Conservation (phyloP, 2,888 invertebrate genomes). For the Sipha maydis region DNA sequence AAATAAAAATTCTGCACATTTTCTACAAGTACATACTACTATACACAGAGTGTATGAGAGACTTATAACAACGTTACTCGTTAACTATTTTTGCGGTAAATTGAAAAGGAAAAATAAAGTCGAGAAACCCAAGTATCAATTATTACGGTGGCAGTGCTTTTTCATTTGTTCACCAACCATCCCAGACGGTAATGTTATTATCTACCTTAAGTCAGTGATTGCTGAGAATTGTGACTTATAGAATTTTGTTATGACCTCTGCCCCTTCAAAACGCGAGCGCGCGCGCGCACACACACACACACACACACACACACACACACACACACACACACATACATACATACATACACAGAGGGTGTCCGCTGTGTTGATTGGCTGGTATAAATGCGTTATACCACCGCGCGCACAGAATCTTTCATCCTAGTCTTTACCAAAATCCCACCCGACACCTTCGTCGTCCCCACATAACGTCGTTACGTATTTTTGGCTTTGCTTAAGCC, state of each 20-base stretch:
- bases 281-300: slow-evolving; percentile 8
- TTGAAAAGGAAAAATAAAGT: slow-evolving; percentile 52
- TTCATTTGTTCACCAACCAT: slow-evolving; percentile 52
- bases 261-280: neutral
- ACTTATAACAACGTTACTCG: slow-evolving; percentile 16
- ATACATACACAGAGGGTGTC: slow-evolving; percentile 12
- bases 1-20: neutral
- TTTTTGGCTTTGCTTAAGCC: slow-evolving; percentile 55
- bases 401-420: neutral
- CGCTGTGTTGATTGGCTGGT: slow-evolving; percentile 47
- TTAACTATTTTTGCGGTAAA: slow-evolving; percentile 44
- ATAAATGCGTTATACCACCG: slow-evolving; percentile 47
- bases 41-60: no score
- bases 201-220: slow-evolving; percentile 49
- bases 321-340: neutral
- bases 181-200: slow-evolving; percentile 54
- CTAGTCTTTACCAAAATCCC: neutral
- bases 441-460: neutral
- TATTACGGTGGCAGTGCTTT: slow-evolving; percentile 54
- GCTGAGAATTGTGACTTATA: slow-evolving; percentile 49
- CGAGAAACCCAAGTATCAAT: slow-evolving; percentile 46
- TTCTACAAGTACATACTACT: no score
- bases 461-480: slow-evolving; percentile 52
- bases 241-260: slow-evolving; percentile 54
- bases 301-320: neutral